Evolutionary conservation across 2,113 vertebrate genomes (phyloP), one percentile per base, ranked within the genome.

Genomic region (Neotoma lepida): DNA sequence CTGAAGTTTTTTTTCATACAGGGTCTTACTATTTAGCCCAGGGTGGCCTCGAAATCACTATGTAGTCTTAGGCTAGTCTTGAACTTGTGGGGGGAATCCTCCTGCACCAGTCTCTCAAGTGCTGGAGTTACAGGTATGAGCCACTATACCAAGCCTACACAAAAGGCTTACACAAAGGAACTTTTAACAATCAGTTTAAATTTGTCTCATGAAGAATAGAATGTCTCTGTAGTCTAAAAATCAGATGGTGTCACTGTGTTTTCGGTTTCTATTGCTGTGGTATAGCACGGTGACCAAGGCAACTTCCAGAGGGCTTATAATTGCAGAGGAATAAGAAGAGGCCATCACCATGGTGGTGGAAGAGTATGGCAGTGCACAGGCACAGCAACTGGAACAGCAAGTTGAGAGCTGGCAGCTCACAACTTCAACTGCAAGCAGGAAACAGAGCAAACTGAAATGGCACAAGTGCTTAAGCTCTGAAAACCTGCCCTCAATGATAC

Each of bases 191-290:
- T 51, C 56, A 81, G 44, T 89, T 96, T 76, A 76, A 68, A 77
- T 70, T 68, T 58, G 68, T 94, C 64, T 56, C 64, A 22, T 22
- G n/a, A 93, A 70, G 44, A 91, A 39, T 49, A 90, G 51, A 61
- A 73, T n/a, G 20, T 33, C 91, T 93, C 82, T 93, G 44, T 33
- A 81, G 33, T 71, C 54, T 76, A 49, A 88, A 87, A 93, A 90
- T 24, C 90, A 74, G 94, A 33, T 91, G n/a, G 49, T 82, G 30
- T 78, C 28, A 71, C 22, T n/a, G 20, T 39, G 51, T 58, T 6
- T 58, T 26, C 26, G 51, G 35, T 39, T 58, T 58, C 22, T 58
- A 56, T 24, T 58, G 35, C 20, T 81, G 78, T 81, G 51, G n/a
- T 39, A 39, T 24, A 56, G 54, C 78, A 24, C 13, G 3, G 12